These are phyloP conservation scores for Bufo bufo DNA, from an alignment of 2,113 vertebrate genomes.

Conservation along the genomic window DNA sequence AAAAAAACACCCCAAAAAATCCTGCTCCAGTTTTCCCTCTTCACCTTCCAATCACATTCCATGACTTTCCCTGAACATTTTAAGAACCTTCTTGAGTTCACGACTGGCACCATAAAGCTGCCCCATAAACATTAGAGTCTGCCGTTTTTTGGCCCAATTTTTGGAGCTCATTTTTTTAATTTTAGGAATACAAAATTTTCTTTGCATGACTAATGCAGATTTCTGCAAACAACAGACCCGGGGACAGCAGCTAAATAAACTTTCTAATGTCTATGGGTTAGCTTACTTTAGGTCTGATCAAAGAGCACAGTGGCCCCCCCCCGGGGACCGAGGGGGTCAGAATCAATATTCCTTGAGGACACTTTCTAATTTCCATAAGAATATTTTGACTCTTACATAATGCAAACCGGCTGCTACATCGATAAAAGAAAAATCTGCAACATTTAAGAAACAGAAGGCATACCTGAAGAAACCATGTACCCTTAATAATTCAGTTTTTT, in stretches of 20 bases:
- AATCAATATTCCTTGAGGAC: not conserved
- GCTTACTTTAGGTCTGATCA: not conserved
- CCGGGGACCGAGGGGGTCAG: not conserved
- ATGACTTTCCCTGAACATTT: conserved; percentile 15
- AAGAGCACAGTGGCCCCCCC: not conserved
- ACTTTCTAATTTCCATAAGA: conserved; percentile 18
- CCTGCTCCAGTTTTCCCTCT: not conserved
- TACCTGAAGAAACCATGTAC: conserved; percentile 74
- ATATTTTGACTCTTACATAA: conserved; percentile 63
- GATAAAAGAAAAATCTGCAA: conserved; percentile 65
- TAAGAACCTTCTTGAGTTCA: not conserved
- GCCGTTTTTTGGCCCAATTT: not conserved
- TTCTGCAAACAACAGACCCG: not conserved
- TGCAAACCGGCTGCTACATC: conserved; percentile 65
- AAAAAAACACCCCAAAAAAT: not conserved
- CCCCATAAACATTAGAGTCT: not conserved
- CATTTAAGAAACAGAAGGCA: conserved; percentile 64
- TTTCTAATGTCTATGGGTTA: not conserved
- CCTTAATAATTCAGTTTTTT: conserved; percentile 70
- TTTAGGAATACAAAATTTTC: not conserved
- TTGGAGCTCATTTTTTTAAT: not conserved
- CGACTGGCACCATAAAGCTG: not conserved
- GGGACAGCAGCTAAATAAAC: not conserved
- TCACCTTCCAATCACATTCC: conserved; percentile 17
- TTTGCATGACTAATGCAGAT: not conserved